Evolutionary conservation across 2,888 invertebrate genomes (phyloP), one percentile per base, ranked within the genome.

Genomic region (Rhagonycha lutea): DNA sequence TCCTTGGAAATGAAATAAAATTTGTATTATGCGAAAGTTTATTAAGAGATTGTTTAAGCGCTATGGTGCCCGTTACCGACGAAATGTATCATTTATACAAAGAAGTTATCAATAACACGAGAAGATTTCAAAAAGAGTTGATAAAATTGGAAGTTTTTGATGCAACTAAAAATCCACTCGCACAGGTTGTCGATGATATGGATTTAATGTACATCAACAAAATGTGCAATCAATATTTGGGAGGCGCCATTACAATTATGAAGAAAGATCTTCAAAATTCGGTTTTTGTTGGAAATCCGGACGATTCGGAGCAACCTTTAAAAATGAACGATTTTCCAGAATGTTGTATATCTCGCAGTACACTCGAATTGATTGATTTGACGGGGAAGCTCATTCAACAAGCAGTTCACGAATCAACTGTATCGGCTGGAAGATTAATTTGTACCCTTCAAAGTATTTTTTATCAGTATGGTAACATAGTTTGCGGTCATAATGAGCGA

Each of bases 401-500:
- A 84, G 93, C 93, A 0, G 89, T 90, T 14, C 88, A 88, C 73
- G 92, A 92, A 81, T 90, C 92, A 0, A 91, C 92, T 79, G 86
- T 90, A 26, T 92, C 92, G 82, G 91, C 92, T 69, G 89, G 91
- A 72, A 91, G 92, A 82, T 88, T 96, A 77, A 92, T 94, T 82
- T 91, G 90, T 73, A 93, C 94, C 0, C 92, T 93, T 8, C 89
- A 94, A 79, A 90, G 93, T 80, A 92, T 97, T 78, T 92, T 96
- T 81, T 93, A 94, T 83, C 88, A 94, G 81, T 98, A 96, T 86
- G 91, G 92, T 75, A 92, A 91, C 63, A 91, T 95, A 69, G 94
- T 96, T 26, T 94, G 95, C 0, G 92, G 93, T 80, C 91, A 94
- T 83, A 97, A 97, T 87, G 92, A 93, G 83, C 93, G 94, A 83